Conservation (phyloP, 2,113 vertebrate genomes). For the Podarcis raffonei region DNA sequence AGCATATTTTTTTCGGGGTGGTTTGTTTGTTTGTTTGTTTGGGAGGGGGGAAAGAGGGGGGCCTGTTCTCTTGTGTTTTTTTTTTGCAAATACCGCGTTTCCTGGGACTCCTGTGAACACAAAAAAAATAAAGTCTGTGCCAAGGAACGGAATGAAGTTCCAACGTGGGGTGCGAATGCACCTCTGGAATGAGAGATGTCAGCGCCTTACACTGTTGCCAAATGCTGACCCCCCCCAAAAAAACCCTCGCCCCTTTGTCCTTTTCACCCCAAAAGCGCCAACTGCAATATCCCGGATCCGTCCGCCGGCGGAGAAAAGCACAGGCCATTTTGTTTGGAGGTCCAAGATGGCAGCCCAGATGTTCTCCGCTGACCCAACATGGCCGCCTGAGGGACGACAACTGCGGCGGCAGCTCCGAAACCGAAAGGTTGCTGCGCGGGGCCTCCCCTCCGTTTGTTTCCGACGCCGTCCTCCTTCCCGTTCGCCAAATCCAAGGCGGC, state of each 20-base stretch:
- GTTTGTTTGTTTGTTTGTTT: not conserved
- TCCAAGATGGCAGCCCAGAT: not conserved
- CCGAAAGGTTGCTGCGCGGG: too few species aligned
- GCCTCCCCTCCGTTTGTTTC: not conserved
- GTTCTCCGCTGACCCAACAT: not conserved
- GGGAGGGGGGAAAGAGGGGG: not conserved
- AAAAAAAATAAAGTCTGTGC: not conserved
- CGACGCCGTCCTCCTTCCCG: not conserved
- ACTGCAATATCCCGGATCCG: not conserved
- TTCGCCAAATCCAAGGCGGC: too few species aligned
- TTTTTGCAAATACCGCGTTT: not conserved
- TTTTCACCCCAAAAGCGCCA: not conserved
- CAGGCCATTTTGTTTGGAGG: not conserved
- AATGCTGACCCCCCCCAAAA: not conserved
- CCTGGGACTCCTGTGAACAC: not conserved
- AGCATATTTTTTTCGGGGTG: not conserved
- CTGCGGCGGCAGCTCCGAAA: too few species aligned
- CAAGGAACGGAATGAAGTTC: not conserved
- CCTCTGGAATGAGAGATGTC: not conserved
- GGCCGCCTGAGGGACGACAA: not conserved
- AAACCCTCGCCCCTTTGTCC: accelerated
- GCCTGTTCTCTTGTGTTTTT: not conserved
- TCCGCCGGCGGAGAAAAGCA: slow-evolving; percentile 3
- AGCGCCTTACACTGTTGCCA: slow-evolving; percentile 16
- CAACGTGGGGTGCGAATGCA: not conserved